phyloP scores from a whole-genome alignment of 2,797 vertebrate species.

The Hoplostethus atlanticus region DNA sequence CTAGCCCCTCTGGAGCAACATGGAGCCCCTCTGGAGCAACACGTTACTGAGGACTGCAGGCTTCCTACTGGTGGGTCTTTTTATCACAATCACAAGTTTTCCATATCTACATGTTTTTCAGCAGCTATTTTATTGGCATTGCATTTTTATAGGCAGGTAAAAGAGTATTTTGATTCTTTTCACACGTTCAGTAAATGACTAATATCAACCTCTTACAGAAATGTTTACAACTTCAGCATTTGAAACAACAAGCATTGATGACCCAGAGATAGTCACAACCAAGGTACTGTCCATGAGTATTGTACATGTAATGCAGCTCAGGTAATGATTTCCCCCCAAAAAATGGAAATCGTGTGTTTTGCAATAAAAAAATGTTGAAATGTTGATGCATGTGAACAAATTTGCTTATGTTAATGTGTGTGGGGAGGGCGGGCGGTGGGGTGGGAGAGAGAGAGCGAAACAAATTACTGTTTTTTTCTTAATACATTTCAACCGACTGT shows the following conservation, averaged over 20 bases:
- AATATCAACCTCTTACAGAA: constrained; percentile 39
- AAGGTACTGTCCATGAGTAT: constrained; percentile 27
- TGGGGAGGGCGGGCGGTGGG: neutral
- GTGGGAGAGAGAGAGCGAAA: neutral
- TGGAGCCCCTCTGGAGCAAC: constrained; percentile 41
- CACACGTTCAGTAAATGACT: neutral
- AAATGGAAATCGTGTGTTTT: neutral
- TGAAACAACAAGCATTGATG: neutral
- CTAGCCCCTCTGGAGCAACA: constrained; percentile 34
- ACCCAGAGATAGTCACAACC: neutral
- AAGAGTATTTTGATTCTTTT: neutral
- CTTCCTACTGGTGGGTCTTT: neutral
- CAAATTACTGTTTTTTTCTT: constrained; percentile 1
- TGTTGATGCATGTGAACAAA: constrained; percentile 1
- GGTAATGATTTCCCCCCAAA: too few relatives aligned
- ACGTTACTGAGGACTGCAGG: neutral
- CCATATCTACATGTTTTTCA: too few relatives aligned
- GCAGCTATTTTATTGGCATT: neutral
- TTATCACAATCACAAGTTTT: neutral
- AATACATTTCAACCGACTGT: neutral
- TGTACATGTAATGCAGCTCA: too few relatives aligned
- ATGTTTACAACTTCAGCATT: neutral
- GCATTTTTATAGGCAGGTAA: neutral
- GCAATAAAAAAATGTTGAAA: too few relatives aligned
- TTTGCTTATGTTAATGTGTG: neutral